A percentile compares a stretch with the other conserved stretches of the same genome.
Conservation (phyloP, 2,113 vertebrate species). For the Tragelaphus imberbis region DNA sequence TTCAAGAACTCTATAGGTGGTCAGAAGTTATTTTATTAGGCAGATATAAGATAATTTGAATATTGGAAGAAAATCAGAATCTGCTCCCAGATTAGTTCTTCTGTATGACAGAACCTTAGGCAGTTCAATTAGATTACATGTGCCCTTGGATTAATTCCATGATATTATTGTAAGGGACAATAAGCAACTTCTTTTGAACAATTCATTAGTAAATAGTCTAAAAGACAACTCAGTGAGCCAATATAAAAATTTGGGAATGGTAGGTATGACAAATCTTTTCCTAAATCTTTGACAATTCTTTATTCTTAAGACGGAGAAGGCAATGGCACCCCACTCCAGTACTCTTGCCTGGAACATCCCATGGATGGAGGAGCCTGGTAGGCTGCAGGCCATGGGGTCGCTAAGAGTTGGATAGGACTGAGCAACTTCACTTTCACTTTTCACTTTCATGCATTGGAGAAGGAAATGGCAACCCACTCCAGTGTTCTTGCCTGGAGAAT, state of each 20-base stretch:
- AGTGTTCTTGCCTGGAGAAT: no score
- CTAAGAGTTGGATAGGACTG: no score
- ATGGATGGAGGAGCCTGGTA: no score
- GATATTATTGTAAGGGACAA: neutral
- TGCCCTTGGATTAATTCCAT: constrained; percentile 40
- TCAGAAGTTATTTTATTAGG: constrained; percentile 6
- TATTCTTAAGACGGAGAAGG: neutral
- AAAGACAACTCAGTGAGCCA: neutral
- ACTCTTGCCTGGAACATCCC: no score
- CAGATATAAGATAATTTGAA: constrained; percentile 11
- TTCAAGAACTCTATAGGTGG: neutral
- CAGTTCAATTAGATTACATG: constrained; percentile 38
- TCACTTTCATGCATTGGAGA: no score
- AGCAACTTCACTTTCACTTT: no score
- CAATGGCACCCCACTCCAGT: no score
- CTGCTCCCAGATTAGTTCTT: neutral
- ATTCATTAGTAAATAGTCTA: neutral
- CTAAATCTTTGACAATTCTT: neutral
- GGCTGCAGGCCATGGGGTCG: no score
- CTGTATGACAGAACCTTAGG: neutral
- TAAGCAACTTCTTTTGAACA: constrained; percentile 6
- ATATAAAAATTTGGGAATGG: neutral
- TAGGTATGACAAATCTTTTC: neutral
- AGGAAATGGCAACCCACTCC: no score
- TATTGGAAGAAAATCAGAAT: constrained; percentile 34